Percentiles rank a stretch among this genome's conserved stretches.
phyloP scores from a whole-genome alignment of 1,140 invertebrate genomes.

The Drosophila biarmipes region DNA sequence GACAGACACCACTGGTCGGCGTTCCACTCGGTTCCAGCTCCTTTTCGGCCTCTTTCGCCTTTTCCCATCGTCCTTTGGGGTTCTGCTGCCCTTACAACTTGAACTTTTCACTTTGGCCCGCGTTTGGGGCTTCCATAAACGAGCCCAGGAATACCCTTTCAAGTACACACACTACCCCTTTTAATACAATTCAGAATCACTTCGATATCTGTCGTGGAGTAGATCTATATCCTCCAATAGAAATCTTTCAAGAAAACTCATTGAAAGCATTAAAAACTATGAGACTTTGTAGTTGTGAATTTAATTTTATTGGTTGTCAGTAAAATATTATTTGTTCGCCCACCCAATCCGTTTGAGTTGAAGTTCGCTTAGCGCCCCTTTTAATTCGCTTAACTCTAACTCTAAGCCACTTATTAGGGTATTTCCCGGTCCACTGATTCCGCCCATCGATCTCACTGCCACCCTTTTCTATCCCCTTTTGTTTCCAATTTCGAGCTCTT shows the following conservation, averaged over 20 bases:
- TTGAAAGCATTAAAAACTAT: too few species aligned
- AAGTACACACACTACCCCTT: too few species aligned
- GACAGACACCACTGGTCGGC: conserved; percentile 33
- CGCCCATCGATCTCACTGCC: conserved; percentile 1
- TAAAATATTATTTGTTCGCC: not conserved
- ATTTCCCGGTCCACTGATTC: conserved; percentile 15
- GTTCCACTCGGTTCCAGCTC: conserved; percentile 18
- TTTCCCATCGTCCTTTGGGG: conserved; percentile 7
- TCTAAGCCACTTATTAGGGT: conserved; percentile 21
- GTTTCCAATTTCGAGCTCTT: conserved; percentile 14
- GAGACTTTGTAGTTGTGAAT: too few species aligned
- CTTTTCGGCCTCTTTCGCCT: conserved; percentile 5
- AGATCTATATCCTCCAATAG: too few species aligned
- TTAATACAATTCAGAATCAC: too few species aligned
- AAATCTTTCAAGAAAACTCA: too few species aligned
- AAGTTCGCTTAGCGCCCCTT: not conserved
- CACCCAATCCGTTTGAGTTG: not conserved
- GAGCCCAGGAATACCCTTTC: not conserved
- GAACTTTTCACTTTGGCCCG: conserved; percentile 42
- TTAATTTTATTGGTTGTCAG: too few species aligned
- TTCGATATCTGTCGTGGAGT: too few species aligned
- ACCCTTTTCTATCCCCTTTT: conserved; percentile 4
- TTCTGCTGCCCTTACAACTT: conserved; percentile 35
- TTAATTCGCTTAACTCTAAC: conserved; percentile 23
- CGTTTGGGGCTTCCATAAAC: not conserved